Base-by-base conservation (phyloP, 1,140 invertebrate genomes). In the Metaphire vulgaris region DNA sequence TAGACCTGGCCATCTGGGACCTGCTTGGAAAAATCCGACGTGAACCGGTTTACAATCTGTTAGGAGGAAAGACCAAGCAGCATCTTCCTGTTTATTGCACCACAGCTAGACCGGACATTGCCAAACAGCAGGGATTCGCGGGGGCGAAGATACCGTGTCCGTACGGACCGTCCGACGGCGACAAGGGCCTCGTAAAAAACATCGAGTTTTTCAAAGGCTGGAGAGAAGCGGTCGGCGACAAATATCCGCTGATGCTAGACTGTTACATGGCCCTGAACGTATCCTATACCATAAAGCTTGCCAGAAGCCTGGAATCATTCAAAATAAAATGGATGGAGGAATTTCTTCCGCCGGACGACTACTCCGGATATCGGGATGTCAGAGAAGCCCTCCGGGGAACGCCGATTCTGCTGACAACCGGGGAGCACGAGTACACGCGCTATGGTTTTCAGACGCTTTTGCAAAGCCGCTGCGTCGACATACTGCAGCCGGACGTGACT, bases 281-380 rank as follows among this genome's bases (percentile, higher is more conserved):
- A 14, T 79, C 80, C 0, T 83, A 85, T 77, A 77, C 83, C 1
- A 80, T 82, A 2, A 78, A 79, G 64, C 77, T 85, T 33, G 83
- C 82, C 0, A 79, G 77, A 75, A 79, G 77, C 33, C 78, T 83
- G 16, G 82, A 83, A 77, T 81, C 81, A 14, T 79, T 77, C 29
- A 82, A 82, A 21, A 33, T 85, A 2, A 84, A 85, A 74, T 85
- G 83, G 83, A 83, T 84, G 34, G 83, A 85, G 77, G 83, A 85
- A 65, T 83, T 79, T 75, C 77, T 85, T 12, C 82, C 82, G 2
- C 83, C 83, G 28, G 83, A 84, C 70, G 76, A 81, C 64, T 84
- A 84, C 74, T 77, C 79, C 12, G 83, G 83, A 15, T 83, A 84
- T 74, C 77, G 76, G 2, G 79, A 83, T 31, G 83, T 84, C 0